These are phyloP conservation scores for Hemibagrus guttatus DNA, from an alignment of 2,797 vertebrate species.

Conservation along the genomic window DNA sequence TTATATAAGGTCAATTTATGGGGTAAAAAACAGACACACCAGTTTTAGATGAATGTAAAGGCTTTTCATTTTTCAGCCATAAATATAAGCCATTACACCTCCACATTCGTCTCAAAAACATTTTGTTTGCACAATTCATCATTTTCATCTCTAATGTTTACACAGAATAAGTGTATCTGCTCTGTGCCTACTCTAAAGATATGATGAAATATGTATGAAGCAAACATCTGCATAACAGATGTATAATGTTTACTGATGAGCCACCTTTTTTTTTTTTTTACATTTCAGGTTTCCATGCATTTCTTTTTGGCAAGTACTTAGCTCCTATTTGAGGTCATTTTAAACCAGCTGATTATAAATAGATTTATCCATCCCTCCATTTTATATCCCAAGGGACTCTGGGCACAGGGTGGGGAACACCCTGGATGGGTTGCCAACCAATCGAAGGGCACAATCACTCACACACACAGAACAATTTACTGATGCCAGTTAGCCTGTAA, in stretches of 20 bases:
- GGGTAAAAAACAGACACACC: background rate
- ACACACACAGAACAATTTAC: too few relatives aligned
- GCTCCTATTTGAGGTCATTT: background rate
- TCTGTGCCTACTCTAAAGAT: background rate
- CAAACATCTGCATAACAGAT: background rate
- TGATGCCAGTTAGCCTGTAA: too few relatives aligned
- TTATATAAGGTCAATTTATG: slow-evolving; percentile 16
- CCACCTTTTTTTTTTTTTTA: background rate
- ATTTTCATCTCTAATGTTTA: background rate
- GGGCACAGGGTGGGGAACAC: too few relatives aligned
- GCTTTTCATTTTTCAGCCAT: background rate
- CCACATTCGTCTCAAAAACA: background rate
- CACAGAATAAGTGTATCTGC: background rate
- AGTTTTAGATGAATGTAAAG: slow-evolving; percentile 19
- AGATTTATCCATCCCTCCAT: too few relatives aligned
- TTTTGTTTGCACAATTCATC: background rate
- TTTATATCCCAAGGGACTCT: too few relatives aligned
- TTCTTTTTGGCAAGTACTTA: background rate
- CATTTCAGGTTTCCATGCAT: background rate
- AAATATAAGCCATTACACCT: background rate
- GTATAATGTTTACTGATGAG: background rate
- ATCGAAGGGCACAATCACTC: too few relatives aligned
- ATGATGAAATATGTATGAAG: background rate
- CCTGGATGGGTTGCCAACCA: too few relatives aligned
- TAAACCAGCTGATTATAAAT: background rate